Base-by-base conservation (phyloP, 2,113 vertebrate genomes). In the Neomonachus schauinslandi region DNA sequence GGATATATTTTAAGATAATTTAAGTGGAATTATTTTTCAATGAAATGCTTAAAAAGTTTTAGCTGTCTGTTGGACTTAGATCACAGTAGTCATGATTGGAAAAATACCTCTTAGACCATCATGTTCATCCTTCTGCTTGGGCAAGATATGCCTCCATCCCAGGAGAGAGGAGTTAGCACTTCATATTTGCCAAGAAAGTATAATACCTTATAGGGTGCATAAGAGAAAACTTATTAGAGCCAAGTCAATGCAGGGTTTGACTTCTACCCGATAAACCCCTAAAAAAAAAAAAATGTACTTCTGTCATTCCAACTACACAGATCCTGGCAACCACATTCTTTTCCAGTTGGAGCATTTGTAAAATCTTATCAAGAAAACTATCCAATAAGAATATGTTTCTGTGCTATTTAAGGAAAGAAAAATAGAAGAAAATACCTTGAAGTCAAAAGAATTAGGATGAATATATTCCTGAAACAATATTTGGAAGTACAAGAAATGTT, bases 201-300 rank as follows among this genome's bases (percentile, higher is more conserved):
- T 39, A 92, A 72, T 85, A 92, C 94, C 92, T 90, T 92, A 39
- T 33, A 90, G 95, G 76, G 80, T 11, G 76, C 46, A 55, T 55
- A 79, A 88, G 69, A 69, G 77, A 97, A 89, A 92, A 49, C 49
- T 65, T 84, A 51, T 57, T 69, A 94, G 76, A 97, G 97, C 97
- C 97, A 98, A 98, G 65, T 97, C 96, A 97, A 97, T 97, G 97
- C 89, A 95, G 67, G 83, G 61, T 89, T 96, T 98, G 97, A 97
- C 89, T 96, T 86, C 82, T 39, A 71, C 82, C 97, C 98, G 98
- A 53, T 69, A 93, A 95, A 55, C 21, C 42, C 76, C 59, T 94
- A 36, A 76, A 80, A 92, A 94, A 36, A 95, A 69, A 96, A 96
- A 96, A 46, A 67, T 84, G 42, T 46, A 46, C 91, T 97, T 91